Conservation (phyloP, 2,797 vertebrate genomes). For the Ctenosaura bakeri region DNA sequence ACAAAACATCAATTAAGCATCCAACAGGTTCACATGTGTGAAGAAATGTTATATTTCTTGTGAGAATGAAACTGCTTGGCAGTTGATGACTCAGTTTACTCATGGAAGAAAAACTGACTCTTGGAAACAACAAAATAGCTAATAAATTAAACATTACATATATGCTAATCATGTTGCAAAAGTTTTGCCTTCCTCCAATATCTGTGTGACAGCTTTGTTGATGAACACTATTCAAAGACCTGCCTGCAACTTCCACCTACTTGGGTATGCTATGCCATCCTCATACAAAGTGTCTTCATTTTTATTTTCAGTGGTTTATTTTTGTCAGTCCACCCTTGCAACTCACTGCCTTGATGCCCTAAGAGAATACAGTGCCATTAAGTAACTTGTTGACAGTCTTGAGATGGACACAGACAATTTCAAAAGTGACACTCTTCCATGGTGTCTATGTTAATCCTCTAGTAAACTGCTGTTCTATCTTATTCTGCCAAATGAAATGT, state of each 20-base stretch:
- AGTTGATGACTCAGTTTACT: background rate
- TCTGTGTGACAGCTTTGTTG: background rate
- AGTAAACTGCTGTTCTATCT: background rate
- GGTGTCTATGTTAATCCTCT: background rate
- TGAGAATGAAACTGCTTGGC: background rate
- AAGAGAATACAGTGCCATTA: background rate
- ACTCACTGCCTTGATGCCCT: background rate
- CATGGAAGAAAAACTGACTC: background rate
- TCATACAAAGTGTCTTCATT: background rate
- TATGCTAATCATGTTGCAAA: background rate
- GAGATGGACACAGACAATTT: background rate
- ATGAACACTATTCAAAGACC: background rate
- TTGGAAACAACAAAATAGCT: background rate
- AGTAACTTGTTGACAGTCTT: background rate
- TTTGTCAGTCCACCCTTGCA: background rate
- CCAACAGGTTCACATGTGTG: background rate
- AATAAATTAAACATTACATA: slow-evolving; percentile 6
- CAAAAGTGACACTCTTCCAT: background rate
- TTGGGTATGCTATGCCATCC: background rate
- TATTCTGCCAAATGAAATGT: background rate
- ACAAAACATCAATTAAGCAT: background rate
- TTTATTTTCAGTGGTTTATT: background rate
- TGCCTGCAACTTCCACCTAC: background rate
- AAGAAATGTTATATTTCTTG: background rate
- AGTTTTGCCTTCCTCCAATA: background rate